Base-by-base conservation (phyloP, 2,113 vertebrate species). In the Trochalopteron elliotii region DNA sequence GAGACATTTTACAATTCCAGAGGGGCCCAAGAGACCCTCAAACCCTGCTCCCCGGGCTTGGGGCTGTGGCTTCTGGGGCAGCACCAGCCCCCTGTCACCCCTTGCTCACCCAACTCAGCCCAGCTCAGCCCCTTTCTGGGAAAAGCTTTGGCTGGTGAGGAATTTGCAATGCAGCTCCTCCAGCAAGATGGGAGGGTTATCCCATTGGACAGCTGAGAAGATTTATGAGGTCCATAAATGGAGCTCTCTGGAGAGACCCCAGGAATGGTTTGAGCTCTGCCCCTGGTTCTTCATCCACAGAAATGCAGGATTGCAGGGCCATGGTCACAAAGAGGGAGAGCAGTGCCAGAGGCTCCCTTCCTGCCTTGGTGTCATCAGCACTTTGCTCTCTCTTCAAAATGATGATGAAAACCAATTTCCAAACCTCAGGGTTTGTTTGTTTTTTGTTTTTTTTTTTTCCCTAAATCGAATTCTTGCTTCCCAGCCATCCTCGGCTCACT, bases 381-480 rank as follows among this genome's bases (percentile, higher is more conserved):
- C 49, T 71, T 74, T 0, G 0, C 57, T 90, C 37, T 15, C 40
- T 63, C 59, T 72, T 83, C 8, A 0, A 77, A 86, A 70, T 5
- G 37, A 83, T 80, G 90, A 86, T 83, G 88, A 94, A 92, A 93
- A 90, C 67, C 50, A 20, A 83, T 83, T 96, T 94, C 88, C 79
- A 95, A 94, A 80, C 85, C 79, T 94, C 87, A 53, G 67, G 12
- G 24, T 39, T 67, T 56, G 64, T 61, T 47, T 61, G 11, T n/a
- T 3, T 11, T 31, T 31, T 30, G 4, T 17, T 56, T 50, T 47
- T 9, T 1, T 10, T 52, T 28, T 5, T 17, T 44, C 68, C 60
- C 67, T 91, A 91, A 95, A 83, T 69, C 61, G 84, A 88, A 93
- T 95, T 94, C 75, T 91, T 96, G 89, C 55, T 81, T 95, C 47